Percentiles rank a stretch among this genome's conserved stretches.
These are phyloP conservation scores for Setophaga kirtlandii DNA, from an alignment of 2,113 vertebrate species.

Conservation along the genomic window DNA sequence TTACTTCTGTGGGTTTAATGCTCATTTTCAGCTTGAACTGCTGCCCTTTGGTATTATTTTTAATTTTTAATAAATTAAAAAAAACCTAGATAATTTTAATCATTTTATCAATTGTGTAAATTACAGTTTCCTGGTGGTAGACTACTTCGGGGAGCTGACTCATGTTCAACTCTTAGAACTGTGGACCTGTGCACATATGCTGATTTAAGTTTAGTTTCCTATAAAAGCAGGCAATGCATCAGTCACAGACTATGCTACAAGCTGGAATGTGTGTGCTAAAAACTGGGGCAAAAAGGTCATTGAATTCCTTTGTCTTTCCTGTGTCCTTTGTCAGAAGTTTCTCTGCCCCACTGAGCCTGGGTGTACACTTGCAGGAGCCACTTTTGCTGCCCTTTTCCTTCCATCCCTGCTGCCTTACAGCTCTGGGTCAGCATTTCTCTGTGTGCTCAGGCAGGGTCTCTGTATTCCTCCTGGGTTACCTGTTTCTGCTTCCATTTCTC, in stretches of 20 bases:
- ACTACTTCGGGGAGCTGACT: background rate
- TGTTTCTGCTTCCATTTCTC: background rate
- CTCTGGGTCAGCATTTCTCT: background rate
- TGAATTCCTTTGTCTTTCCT: background rate
- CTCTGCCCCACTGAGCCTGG: background rate
- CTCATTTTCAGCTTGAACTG: background rate
- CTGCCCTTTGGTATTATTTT: background rate
- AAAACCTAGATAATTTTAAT: background rate
- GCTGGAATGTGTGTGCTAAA: background rate
- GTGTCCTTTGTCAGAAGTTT: background rate
- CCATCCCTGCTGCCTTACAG: background rate
- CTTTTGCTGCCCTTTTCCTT: background rate
- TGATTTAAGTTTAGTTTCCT: background rate
- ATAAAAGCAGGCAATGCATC: background rate
- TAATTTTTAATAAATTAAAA: background rate
- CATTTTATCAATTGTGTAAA: no score
- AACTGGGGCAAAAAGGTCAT: background rate
- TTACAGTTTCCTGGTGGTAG: background rate
- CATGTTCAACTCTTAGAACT: background rate
- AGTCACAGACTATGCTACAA: background rate
- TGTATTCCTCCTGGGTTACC: background rate
- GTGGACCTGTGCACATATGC: background rate
- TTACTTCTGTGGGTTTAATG: background rate
- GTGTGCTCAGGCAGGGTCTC: background rate
- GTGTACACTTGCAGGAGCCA: background rate